Evolutionary conservation across 2,888 invertebrate genomes (phyloP).

Genomic region (Conops quadrifasciatus): DNA sequence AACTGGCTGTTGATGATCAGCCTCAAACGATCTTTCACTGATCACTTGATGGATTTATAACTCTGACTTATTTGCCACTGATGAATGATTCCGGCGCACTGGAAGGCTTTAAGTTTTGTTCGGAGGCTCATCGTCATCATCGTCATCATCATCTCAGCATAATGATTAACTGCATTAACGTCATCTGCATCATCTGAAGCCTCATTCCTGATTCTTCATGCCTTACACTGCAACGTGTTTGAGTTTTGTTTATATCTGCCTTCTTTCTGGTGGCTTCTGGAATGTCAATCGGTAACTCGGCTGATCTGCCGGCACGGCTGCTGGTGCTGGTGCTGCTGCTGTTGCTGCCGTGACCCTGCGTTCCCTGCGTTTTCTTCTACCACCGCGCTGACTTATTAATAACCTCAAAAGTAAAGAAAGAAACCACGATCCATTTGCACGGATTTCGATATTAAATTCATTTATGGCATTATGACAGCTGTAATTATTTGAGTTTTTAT

Average conservation of each 20-base stretch:
- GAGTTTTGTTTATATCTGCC: constrained; percentile 47
- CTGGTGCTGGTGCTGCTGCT: constrained; percentile 1
- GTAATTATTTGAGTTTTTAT: constrained; percentile 50
- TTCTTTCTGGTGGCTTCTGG: constrained; percentile 63
- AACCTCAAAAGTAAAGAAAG: neutral
- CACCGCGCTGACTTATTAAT: constrained; percentile 37
- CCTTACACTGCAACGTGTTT: constrained; percentile 31
- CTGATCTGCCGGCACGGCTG: constrained; percentile 45
- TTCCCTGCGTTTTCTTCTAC: neutral
- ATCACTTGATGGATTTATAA: constrained; percentile 60
- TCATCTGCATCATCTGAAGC: constrained; percentile 43
- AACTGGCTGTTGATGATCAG: constrained; percentile 60
- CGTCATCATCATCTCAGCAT: constrained; percentile 26
- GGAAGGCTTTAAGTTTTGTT: constrained; percentile 15
- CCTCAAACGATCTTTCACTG: constrained; percentile 63
- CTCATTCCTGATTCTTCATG: constrained; percentile 28
- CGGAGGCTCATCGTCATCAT: constrained; percentile 24
- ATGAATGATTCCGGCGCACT: constrained; percentile 59
- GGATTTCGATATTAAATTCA: constrained; percentile 47
- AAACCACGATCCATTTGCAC: constrained; percentile 19
- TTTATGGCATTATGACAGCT: constrained; percentile 52
- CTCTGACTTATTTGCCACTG: constrained; percentile 66
- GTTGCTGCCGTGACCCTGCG: too few species aligned
- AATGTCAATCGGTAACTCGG: constrained; percentile 54
- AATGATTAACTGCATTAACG: constrained; percentile 17